Conservation (phyloP, 1,140 invertebrate genomes). For the Rhopalosiphum maidis region DNA sequence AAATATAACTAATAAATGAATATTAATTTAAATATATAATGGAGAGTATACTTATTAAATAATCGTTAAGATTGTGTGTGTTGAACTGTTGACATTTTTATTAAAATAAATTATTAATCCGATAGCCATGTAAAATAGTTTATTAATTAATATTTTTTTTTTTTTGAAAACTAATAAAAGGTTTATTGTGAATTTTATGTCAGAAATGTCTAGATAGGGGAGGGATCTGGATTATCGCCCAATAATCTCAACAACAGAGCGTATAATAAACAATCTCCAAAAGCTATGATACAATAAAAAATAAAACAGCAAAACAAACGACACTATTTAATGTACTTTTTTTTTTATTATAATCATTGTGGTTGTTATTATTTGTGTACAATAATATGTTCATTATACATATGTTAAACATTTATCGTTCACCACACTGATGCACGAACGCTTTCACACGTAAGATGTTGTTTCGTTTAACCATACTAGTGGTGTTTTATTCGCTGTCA, state of each 20-base stretch:
- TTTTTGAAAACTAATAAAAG: not conserved
- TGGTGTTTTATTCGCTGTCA: not conserved
- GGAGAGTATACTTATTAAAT: not conserved
- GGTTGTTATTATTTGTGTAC: not conserved
- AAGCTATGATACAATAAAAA: not conserved
- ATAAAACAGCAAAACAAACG: not conserved
- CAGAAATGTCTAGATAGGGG: not conserved
- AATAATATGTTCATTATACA: not conserved
- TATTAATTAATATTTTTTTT: not conserved
- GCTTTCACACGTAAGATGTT: not conserved
- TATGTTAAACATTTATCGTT: not conserved
- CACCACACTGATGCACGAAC: too few species aligned
- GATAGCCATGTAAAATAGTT: not conserved
- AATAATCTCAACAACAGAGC: not conserved
- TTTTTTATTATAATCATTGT: not conserved
- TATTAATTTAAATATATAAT: not conserved
- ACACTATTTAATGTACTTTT: not conserved
- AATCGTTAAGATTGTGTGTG: not conserved
- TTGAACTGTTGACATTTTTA: not conserved
- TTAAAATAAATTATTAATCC: not conserved
- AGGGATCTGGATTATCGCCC: not conserved
- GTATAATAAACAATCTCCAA: not conserved
- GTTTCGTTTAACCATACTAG: not conserved
- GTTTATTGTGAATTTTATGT: not conserved
- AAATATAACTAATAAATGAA: not conserved